Base-by-base conservation (phyloP, 2,888 invertebrate genomes). In the Aphrophora alni region DNA sequence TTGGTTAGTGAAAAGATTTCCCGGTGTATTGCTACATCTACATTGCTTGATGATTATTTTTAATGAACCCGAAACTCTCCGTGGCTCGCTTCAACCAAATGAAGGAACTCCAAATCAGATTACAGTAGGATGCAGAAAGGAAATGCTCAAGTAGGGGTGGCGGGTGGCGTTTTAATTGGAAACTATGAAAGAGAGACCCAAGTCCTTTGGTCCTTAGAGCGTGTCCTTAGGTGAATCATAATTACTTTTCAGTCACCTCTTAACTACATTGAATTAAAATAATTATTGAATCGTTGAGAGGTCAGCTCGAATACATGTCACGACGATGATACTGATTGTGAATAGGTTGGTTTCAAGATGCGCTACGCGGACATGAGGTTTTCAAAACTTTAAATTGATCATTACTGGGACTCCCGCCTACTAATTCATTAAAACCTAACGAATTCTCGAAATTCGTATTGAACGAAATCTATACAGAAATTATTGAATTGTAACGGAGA, bases 11-110 rank as follows among this genome's bases (percentile, higher is more conserved):
- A 73, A 73, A 73, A 73, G 73, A 73, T 24, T 73, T 38, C 73
- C 24, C 59, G 21, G 59, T 10, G 59, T 59, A 59, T 59, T 59
- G 59, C 59, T 21, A 59, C 59, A n/a, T 59, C 59, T 21, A 21
- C 59, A 59, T 21, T n/a, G 59, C 59, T 59, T 21, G 59, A 59
- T 81, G 81, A 81, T 81, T 81, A 81, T 81, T 81, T 81, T 81
- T 81, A 81, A 81, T 81, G 81, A 81, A 81, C 81, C 77, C 81
- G 74, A 70, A 77, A 77, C 78, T 59, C 59, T 59, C 59, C 1
- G 59, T 59, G 59, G 59, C 59, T 59, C 59, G 59, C 59, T 59
- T 8, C 59, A 21, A 59, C 59, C 59, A 59, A 59, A 59, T 59
- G 59, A 59, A 59, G 59, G 59, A 59, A 59, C 59, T n/a, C 59